Evolutionary conservation across 2,888 invertebrate genomes (phyloP), one percentile per base, ranked within the genome.

Genomic region (Drosophila recens): DNA sequence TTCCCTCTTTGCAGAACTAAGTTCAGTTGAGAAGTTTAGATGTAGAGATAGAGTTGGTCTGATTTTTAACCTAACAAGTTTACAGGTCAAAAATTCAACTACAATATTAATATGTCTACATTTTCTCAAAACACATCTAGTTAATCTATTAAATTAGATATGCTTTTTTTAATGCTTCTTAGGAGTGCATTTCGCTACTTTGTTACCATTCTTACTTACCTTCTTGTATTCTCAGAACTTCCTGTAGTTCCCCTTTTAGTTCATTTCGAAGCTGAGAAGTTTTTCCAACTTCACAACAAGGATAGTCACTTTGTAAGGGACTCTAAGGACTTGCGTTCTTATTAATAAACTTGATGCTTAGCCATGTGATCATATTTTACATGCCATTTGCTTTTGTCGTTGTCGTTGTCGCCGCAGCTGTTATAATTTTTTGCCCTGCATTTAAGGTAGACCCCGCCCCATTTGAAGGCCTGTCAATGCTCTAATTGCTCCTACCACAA

Each of bases 401-500:
- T 74, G 77, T 36, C 34, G 11, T 4, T 34, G 34, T 34, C 36
- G 36, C 61, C 78, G 53, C 84, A 84, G 85, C 70, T 84, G 84
- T 75, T 87, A 72, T 69, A 68, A 79, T 76, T 80, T 74, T 54
- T 49, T 15, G 56, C 36, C 36, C 34, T 27, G 23, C 43, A 15
- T 10, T 10, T n/a, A 52, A 42, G n/a, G 8, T 6, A 17, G 5
- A 13, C 42, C 10, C 58, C 40, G 36, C 51, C 43, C 17, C 36
- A 54, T 74, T 84, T 71, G 46, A 75, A 72, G 84, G 85, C 79
- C 84, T 84, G 84, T 89, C 84, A 89, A 81, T 84, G 85, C 79
- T 89, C 89, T 84, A 84, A 84, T 84, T 84, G 84, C 89, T 84
- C 84, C 88, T 87, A 89, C 84, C 89, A 84, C 83, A 89, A 66